Evolutionary conservation across 2,113 vertebrate genomes (phyloP), one percentile per base, ranked within the genome.

Genomic region (Paradoxurus hermaphroditus): DNA sequence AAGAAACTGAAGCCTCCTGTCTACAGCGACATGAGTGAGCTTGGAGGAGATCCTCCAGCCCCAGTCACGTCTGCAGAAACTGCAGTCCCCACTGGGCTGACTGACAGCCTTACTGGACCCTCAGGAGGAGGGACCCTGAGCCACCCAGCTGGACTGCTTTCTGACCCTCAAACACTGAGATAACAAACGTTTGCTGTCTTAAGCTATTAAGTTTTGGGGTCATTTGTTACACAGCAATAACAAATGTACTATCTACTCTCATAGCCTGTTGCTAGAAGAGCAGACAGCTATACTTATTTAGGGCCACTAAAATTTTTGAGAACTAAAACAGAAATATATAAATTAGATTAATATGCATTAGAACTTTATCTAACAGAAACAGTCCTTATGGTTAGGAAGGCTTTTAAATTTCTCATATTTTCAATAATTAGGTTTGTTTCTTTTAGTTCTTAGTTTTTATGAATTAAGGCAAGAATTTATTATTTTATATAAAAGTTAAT

Each of bases 361-460:
- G 51, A 79, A 73, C 36, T 59, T 88, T 53, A 88, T 49, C 19
- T 75, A 68, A 68, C 84, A 36, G 62, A 65, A 93, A 95, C 9
- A 92, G 15, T 82, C 41, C 31, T 86, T n/a, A 27, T 27, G 63
- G 19, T 90, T 70, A 82, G 34, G 3, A 94, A 82, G 56, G 39
- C 53, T 85, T 93, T 83, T 79, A 81, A 92, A 63, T 53, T 62
- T 85, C 46, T 85, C 49, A 51, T 41, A 63, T 46, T 81, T 92
- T 36, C 65, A 94, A 86, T 75, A 67, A 95, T 56, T 70, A 29
- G 92, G 49, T 85, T 53, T 51, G n/a, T 18, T 63, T 75, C 65
- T 91, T 77, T 89, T 82, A 87, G 72, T 73, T 86, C n/a, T 90
- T 82, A 89, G 59, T 39, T 79, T 92, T 62, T 79, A 90, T 73